A percentile compares a stretch with the other conserved stretches of the same genome.
phyloP scores from a whole-genome alignment of 2,797 vertebrate species.

The Acanthurus tractus region DNA sequence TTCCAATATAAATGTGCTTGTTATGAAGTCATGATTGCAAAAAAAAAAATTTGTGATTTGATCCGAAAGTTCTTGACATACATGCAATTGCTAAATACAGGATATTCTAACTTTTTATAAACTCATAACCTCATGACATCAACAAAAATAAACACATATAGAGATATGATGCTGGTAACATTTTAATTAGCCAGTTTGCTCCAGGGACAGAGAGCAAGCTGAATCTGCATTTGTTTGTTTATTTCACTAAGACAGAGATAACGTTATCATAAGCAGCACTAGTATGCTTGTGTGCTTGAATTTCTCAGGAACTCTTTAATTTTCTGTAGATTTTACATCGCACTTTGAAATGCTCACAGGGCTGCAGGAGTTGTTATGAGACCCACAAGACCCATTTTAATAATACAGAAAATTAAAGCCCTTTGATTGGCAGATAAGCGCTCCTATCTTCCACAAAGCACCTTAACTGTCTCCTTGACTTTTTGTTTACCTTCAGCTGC shows the following conservation, averaged over 20 bases:
- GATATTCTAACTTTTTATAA: background rate
- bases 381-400: too few species aligned
- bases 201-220: slow-evolving; percentile 9
- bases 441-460: background rate
- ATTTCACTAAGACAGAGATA: slow-evolving; percentile 41
- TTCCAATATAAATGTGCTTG: background rate
- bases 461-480: background rate
- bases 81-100: background rate
- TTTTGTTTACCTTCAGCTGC: slow-evolving; percentile 2
- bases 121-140: background rate
- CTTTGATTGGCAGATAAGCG: too few species aligned
- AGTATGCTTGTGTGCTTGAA: background rate
- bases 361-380: too few species aligned
- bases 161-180: slow-evolving; percentile 36
- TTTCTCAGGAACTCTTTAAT: slow-evolving; percentile 16
- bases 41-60: background rate
- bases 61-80: background rate
- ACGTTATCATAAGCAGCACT: slow-evolving; percentile 24
- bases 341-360: too few species aligned
- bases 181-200: slow-evolving; percentile 47
- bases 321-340: background rate
- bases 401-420: too few species aligned
- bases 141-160: background rate
- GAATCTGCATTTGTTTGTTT: slow-evolving; percentile 51
- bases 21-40: background rate